Evolutionary conservation across 1,140 invertebrate species (phyloP).

Genomic region (Heliconius himera): DNA sequence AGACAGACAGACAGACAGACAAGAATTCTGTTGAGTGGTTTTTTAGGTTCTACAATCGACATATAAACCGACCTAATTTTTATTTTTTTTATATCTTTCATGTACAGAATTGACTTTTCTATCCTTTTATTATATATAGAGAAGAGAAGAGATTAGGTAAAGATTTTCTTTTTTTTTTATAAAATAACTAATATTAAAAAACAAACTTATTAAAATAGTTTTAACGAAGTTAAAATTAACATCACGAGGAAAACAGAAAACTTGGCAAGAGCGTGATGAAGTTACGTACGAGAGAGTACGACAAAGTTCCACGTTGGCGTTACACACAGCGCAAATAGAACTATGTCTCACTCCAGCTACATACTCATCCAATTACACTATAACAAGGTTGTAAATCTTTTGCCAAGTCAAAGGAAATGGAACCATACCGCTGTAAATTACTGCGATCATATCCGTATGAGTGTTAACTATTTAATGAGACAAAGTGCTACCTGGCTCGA

Average conservation of each 20-base stretch:
- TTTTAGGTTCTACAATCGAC: no score
- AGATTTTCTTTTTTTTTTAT: no score
- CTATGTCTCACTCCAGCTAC: slow-evolving; percentile 35
- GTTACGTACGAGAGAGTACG: slow-evolving; percentile 14
- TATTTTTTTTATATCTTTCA: no score
- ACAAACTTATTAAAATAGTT: slow-evolving; percentile 11
- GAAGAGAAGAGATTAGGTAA: no score
- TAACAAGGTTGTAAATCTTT: slow-evolving; percentile 48
- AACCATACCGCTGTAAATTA: slow-evolving; percentile 38
- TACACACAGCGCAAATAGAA: slow-evolving; percentile 42
- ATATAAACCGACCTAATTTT: no score
- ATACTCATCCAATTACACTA: slow-evolving; percentile 47
- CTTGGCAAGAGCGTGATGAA: slow-evolving; percentile 26
- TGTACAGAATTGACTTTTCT: no score
- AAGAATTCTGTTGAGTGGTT: no score
- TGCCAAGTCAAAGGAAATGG: slow-evolving; percentile 40
- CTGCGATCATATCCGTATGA: slow-evolving; percentile 35
- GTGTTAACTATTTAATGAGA: slow-evolving; percentile 43
- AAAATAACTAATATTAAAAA: background rate
- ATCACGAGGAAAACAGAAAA: slow-evolving; percentile 27
- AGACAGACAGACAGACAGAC: no score
- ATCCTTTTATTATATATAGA: no score
- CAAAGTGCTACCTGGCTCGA: slow-evolving; percentile 37
- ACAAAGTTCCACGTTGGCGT: slow-evolving; percentile 43
- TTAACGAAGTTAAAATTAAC: slow-evolving; percentile 29